Conservation (phyloP, 2,113 vertebrate species). For the Orientallactaga bullata region DNA sequence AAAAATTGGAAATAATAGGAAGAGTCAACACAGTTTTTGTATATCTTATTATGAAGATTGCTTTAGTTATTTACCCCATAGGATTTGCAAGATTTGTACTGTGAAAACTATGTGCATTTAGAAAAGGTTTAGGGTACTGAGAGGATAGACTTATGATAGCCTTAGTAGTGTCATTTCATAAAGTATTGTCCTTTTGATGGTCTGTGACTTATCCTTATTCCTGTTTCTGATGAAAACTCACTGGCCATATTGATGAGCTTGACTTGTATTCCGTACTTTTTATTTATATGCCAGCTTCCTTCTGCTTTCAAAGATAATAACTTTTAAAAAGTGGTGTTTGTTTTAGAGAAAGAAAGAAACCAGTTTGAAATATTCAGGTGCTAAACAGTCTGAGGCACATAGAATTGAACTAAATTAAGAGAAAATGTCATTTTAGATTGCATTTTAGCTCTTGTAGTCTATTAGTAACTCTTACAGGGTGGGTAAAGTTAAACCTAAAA, state of each 20-base stretch:
- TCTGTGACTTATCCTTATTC: constrained; percentile 33
- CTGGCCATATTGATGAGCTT: constrained; percentile 47
- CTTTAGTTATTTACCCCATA: background rate
- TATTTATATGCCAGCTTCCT: too few relatives aligned
- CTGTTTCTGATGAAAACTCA: constrained; percentile 39
- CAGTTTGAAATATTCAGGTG: background rate
- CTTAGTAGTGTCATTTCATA: constrained; percentile 41
- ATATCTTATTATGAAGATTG: background rate
- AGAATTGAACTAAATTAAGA: constrained; percentile 24
- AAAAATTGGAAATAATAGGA: background rate
- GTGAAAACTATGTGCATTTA: background rate
- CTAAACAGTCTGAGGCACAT: background rate
- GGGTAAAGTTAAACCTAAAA: constrained; percentile 52
- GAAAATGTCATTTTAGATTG: background rate
- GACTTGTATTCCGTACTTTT: background rate
- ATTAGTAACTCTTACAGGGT: constrained; percentile 18
- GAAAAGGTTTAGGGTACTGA: background rate
- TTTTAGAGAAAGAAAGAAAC: background rate
- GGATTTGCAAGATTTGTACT: background rate
- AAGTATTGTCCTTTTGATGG: constrained; percentile 48
- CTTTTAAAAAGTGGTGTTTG: background rate
- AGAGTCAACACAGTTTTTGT: background rate
- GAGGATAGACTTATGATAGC: background rate
- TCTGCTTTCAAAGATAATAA: too few relatives aligned
- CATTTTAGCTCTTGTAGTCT: background rate